Conservation (phyloP, 2,797 vertebrate genomes). For the Lepilemur ruficaudatus region DNA sequence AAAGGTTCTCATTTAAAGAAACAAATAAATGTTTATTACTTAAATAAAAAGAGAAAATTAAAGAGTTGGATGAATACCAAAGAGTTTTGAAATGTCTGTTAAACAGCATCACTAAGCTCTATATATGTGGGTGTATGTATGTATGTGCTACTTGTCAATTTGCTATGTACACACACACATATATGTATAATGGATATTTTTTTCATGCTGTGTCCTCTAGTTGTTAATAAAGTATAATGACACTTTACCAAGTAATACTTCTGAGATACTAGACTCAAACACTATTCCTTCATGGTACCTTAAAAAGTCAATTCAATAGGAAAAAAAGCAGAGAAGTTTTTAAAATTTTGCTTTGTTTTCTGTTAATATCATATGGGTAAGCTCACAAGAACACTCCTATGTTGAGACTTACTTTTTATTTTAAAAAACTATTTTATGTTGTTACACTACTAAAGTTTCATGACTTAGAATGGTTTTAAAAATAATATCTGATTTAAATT, state of each 20-base stretch:
- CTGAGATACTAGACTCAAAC: background rate
- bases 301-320: background rate
- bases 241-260: background rate
- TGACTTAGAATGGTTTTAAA: background rate
- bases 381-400: background rate
- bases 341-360: background rate
- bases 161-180: background rate
- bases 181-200: background rate
- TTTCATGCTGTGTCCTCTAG: background rate
- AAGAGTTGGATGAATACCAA: background rate
- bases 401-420: background rate
- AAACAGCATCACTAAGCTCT: background rate
- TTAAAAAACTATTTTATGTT: background rate
- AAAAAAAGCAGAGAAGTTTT: background rate
- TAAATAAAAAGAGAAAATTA: background rate
- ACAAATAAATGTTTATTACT: background rate
- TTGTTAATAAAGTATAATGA: background rate
- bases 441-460: background rate
- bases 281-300: background rate
- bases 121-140: background rate
- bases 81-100: background rate
- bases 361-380: background rate
- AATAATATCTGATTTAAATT: background rate
- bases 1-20: slow-evolving; percentile 28
- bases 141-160: background rate